Conservation (phyloP, 2,797 vertebrate species). For the Lagorchestes hirsutus region DNA sequence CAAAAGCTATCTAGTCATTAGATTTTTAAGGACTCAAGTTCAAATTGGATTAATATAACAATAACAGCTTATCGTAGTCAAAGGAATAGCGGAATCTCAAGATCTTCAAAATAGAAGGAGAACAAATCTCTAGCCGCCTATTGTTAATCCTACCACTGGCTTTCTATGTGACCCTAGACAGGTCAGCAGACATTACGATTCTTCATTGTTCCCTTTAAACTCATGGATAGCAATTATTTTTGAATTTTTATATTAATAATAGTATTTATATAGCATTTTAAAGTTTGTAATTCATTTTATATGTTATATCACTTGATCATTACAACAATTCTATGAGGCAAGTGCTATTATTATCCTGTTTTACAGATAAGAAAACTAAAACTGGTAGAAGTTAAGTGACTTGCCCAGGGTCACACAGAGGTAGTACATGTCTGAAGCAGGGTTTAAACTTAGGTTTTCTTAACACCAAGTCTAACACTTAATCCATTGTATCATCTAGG, state of each 20-base stretch:
- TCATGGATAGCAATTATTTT: slow-evolving; percentile 13
- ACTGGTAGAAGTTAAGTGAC: neutral
- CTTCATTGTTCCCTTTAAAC: slow-evolving; percentile 34
- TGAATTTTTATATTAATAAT: neutral
- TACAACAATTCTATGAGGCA: neutral
- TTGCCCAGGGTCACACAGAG: neutral
- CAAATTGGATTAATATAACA: slow-evolving; percentile 62
- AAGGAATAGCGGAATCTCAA: slow-evolving; percentile 8
- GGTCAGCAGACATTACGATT: neutral
- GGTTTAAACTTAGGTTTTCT: neutral
- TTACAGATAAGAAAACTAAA: neutral
- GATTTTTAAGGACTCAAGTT: slow-evolving; percentile 45
- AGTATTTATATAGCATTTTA: neutral
- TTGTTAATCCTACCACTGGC: neutral
- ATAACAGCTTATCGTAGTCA: slow-evolving; percentile 47
- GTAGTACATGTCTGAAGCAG: neutral
- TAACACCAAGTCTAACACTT: neutral
- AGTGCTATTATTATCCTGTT: neutral
- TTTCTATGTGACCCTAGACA: neutral
- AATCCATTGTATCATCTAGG: neutral
- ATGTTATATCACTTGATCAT: neutral
- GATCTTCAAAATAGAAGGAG: slow-evolving; percentile 21
- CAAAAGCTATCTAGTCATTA: slow-evolving; percentile 54
- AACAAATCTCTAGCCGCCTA: slow-evolving; percentile 21
- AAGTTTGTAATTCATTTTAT: slow-evolving; percentile 3